A percentile compares a stretch with the other conserved stretches of the same genome.
Evolutionary conservation across 2,888 invertebrate species (phyloP).

Genomic region (Scaptomyza reducta): DNA sequence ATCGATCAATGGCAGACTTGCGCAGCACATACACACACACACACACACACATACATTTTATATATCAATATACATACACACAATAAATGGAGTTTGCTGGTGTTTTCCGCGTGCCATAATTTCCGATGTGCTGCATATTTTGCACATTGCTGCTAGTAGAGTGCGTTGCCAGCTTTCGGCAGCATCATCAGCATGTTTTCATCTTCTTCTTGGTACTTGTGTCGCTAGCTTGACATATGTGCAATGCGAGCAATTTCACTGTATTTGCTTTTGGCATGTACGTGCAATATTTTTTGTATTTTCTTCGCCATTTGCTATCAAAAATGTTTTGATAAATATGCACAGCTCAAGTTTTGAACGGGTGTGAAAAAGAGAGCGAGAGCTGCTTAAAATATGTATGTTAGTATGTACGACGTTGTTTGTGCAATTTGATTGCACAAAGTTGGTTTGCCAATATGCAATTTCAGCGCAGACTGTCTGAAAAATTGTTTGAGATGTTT

Average conservation of each 20-base stretch:
- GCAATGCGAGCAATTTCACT: constrained; percentile 52
- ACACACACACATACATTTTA: too few relatives aligned
- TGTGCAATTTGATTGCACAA: constrained; percentile 76
- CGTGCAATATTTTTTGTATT: constrained; percentile 56
- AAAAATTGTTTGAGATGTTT: constrained; percentile 38
- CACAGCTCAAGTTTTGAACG: constrained; percentile 65
- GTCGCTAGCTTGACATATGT: constrained; percentile 23
- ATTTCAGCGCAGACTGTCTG: constrained; percentile 52
- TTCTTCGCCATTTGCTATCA: constrained; percentile 45
- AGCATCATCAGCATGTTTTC: constrained; percentile 15
- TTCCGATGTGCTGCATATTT: constrained; percentile 62
- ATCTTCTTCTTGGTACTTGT: constrained; percentile 25
- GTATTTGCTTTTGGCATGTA: constrained; percentile 67
- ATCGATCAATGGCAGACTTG: constrained; percentile 61
- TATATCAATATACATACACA: constrained; percentile 47
- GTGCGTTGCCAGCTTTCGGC: constrained; percentile 32
- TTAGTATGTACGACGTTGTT: constrained; percentile 43
- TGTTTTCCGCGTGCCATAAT: constrained; percentile 57
- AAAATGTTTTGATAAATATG: constrained; percentile 79
- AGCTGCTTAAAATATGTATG: constrained; percentile 12
- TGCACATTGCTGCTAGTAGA: constrained; percentile 50
- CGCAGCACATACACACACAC: constrained; percentile 21
- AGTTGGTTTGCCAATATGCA: constrained; percentile 69
- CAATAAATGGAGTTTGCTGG: constrained; percentile 69
- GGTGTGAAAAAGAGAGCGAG: constrained; percentile 11